A percentile compares a stretch with the other conserved stretches of the same genome.
Conservation (phyloP, 2,113 vertebrate species). For the Gasterosteus nipponicus region DNA sequence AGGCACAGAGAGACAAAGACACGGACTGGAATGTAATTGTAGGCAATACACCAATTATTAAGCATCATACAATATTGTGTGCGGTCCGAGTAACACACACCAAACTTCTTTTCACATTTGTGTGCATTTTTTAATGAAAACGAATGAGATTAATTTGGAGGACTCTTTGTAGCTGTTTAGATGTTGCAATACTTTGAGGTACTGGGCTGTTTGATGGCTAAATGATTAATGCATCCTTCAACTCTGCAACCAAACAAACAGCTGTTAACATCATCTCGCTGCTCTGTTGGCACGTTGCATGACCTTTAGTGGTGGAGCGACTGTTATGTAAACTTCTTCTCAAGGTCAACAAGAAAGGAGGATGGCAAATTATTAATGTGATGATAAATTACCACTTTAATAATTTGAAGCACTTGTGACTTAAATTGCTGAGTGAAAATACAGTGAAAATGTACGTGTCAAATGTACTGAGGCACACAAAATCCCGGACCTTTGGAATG, state of each 20-base stretch:
- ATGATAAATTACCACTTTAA: constrained; percentile 30
- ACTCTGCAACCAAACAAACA: constrained; percentile 29
- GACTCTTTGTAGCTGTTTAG: not conserved
- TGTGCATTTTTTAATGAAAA: constrained; percentile 13
- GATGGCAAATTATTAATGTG: constrained; percentile 8
- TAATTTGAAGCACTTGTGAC: constrained; percentile 16
- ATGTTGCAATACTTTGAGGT: constrained; percentile 11
- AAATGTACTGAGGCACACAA: constrained; percentile 3
- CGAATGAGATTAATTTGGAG: constrained; percentile 3
- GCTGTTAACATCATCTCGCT: constrained; percentile 35
- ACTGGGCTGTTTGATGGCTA: constrained; percentile 13
- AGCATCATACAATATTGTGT: constrained; percentile 1
- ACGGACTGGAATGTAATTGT: not conserved
- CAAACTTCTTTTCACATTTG: not conserved
- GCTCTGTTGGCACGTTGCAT: constrained; percentile 11
- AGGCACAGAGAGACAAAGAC: not conserved
- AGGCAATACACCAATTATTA: not conserved
- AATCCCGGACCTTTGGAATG: not conserved
- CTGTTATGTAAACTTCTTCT: constrained; percentile 39
- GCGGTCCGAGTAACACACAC: not conserved
- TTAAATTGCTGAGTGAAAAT: constrained; percentile 20
- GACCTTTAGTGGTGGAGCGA: constrained; percentile 30
- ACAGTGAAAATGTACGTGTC: not conserved
- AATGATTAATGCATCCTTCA: constrained; percentile 44
- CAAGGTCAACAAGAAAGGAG: constrained; percentile 50